These are phyloP conservation scores for Bergia sp. DNA, from an alignment of 92 coral and sea anemone genomes.

Conservation along the genomic window DNA sequence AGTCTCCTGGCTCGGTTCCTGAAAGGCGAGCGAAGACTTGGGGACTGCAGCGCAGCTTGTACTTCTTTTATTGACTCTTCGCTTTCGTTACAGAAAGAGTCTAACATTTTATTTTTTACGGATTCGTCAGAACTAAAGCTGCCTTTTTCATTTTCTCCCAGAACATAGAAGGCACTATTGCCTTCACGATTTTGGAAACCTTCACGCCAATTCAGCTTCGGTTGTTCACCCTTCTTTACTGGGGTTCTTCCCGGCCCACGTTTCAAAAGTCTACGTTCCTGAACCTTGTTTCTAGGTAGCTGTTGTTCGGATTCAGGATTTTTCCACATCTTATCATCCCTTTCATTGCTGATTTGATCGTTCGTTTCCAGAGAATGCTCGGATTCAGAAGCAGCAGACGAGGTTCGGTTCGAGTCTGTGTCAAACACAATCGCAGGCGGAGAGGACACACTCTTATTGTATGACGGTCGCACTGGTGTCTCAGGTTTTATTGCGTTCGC, in stretches of 20 bases:
- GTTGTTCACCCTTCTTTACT: neutral
- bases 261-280: constrained; percentile 3
- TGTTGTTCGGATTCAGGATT: constrained; percentile 10
- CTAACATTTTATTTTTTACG: neutral
- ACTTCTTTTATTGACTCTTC: constrained; percentile 42
- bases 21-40: constrained; percentile 67
- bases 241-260: neutral
- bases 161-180: constrained; percentile 8
- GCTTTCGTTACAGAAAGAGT: constrained; percentile 22
- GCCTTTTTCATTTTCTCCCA: neutral
- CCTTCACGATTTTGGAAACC: neutral
- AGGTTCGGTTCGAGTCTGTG: neutral
- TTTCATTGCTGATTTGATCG: neutral
- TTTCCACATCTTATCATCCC: constrained; percentile 2
- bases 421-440: constrained; percentile 7
- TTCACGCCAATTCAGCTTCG: constrained; percentile 1
- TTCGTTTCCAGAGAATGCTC: neutral
- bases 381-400: neutral
- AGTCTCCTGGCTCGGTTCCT: constrained; percentile 58
- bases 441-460: constrained; percentile 9
- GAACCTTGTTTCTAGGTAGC: neutral
- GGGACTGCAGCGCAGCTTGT: constrained; percentile 66
- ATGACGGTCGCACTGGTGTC: constrained; percentile 10
- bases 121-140: neutral
- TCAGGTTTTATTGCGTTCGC: neutral